Percentiles rank a stretch among this genome's conserved stretches.
phyloP scores from a whole-genome alignment of 2,113 vertebrate species.

The Pholis gunnellus region DNA sequence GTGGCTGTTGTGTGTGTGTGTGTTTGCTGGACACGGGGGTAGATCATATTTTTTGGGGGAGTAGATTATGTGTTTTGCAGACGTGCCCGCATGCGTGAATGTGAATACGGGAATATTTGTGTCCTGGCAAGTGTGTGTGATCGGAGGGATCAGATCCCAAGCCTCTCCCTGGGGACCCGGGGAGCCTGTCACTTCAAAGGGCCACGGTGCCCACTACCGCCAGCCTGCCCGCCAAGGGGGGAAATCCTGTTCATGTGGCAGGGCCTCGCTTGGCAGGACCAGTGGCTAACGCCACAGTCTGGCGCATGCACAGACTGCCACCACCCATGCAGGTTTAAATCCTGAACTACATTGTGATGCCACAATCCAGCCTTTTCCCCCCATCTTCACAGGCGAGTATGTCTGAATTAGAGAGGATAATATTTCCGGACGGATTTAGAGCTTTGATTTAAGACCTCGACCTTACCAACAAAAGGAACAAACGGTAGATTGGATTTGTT shows the following conservation, averaged over 20 bases:
- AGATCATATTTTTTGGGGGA: constrained; percentile 52
- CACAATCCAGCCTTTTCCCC: constrained; percentile 27
- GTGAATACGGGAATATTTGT: constrained; percentile 33
- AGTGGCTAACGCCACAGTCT: constrained; percentile 61
- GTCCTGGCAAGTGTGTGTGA: constrained; percentile 46
- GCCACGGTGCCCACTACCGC: constrained; percentile 34
- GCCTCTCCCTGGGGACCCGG: constrained; percentile 61
- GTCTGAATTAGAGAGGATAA: constrained; percentile 45
- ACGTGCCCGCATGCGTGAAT: constrained; percentile 7
- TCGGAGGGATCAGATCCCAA: constrained; percentile 70
- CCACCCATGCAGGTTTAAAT: constrained; percentile 68
- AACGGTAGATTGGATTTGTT: neutral
- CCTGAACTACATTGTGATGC: constrained; percentile 48
- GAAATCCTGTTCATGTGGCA: constrained; percentile 75
- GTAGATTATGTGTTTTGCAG: constrained; percentile 36
- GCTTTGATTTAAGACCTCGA: constrained; percentile 45
- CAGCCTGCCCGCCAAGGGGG: constrained; percentile 66
- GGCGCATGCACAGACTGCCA: constrained; percentile 49
- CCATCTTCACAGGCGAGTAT: constrained; percentile 13
- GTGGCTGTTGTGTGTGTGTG: neutral
- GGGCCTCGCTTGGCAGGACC: constrained; percentile 61
- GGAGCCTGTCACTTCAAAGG: constrained; percentile 78
- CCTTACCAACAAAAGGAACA: constrained; percentile 6
- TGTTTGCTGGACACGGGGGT: constrained; percentile 15
- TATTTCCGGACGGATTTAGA: constrained; percentile 6